phyloP scores from a whole-genome alignment of 2,797 vertebrate species.

The Neostethus bicornis region DNA sequence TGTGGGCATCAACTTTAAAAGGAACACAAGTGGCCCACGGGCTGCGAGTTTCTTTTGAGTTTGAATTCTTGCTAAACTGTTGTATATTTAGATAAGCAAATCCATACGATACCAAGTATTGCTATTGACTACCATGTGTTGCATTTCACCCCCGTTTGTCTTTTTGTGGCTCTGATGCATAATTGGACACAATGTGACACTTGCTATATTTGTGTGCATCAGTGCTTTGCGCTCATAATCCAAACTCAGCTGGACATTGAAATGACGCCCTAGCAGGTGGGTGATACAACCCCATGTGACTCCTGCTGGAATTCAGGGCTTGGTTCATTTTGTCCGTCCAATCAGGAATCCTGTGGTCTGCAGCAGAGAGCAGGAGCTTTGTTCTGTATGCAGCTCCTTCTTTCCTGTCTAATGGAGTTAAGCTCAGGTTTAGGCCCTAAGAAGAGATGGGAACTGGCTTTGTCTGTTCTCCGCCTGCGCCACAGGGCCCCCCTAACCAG shows the following conservation, averaged over 20 bases:
- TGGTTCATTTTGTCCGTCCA: slow-evolving; percentile 31
- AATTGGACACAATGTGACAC: background rate
- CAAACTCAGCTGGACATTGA: slow-evolving; percentile 19
- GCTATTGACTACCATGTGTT: too few species aligned
- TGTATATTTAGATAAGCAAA: too few species aligned
- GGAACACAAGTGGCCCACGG: too few species aligned
- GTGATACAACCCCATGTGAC: slow-evolving; percentile 72
- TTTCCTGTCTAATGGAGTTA: slow-evolving; percentile 62
- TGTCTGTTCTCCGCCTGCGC: slow-evolving; percentile 75
- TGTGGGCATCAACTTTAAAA: too few species aligned
- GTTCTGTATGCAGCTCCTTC: slow-evolving; percentile 11
- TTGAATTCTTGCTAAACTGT: too few species aligned
- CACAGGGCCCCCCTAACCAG: slow-evolving; percentile 75
- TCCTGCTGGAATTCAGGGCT: slow-evolving; percentile 62
- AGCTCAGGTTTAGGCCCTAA: slow-evolving; percentile 39
- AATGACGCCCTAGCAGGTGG: slow-evolving; percentile 57
- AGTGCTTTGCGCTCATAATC: slow-evolving; percentile 8
- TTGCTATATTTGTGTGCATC: slow-evolving; percentile 4
- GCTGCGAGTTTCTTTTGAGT: too few species aligned
- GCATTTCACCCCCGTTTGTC: slow-evolving; percentile 26
- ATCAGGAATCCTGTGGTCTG: slow-evolving; percentile 12
- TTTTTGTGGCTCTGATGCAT: slow-evolving; percentile 1
- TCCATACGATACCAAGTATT: too few species aligned
- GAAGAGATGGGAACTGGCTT: slow-evolving; percentile 73
- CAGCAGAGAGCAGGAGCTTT: slow-evolving; percentile 21